A percentile compares a stretch with the other conserved stretches of the same genome.
phyloP scores from a whole-genome alignment of 2,113 vertebrate genomes.

The Lonchura striata region DNA sequence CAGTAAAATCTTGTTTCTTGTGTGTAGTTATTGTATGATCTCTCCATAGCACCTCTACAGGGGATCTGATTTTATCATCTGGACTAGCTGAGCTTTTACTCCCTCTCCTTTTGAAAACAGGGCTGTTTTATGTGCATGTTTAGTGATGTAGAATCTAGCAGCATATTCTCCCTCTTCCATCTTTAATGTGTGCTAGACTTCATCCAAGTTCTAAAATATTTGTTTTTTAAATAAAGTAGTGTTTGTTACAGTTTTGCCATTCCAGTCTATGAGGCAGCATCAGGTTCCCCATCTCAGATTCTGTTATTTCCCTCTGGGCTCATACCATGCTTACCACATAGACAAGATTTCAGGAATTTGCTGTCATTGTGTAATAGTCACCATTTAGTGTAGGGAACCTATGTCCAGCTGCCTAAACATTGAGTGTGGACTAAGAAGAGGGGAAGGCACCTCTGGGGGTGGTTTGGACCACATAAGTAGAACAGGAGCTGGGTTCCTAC shows the following conservation, averaged over 20 bases:
- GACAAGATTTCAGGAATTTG: not conserved
- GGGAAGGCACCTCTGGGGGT: conserved; percentile 18
- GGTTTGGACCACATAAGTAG: conserved; percentile 58
- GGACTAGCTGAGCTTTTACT: not conserved
- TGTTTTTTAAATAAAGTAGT: not conserved
- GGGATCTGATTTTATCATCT: not conserved
- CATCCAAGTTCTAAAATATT: not conserved
- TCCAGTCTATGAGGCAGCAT: not conserved
- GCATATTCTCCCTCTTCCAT: not conserved
- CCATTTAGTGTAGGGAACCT: not conserved
- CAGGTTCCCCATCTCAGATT: not conserved
- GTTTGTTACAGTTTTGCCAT: not conserved
- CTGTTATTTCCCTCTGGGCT: not conserved
- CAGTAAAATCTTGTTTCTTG: not conserved
- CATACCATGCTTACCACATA: not conserved
- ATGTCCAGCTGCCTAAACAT: not conserved
- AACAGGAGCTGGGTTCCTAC: conserved; percentile 43
- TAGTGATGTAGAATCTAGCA: not conserved
- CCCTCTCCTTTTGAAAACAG: not conserved
- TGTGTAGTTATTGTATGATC: not conserved
- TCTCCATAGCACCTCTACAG: not conserved
- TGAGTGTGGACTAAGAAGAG: not conserved
- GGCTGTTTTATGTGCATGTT: not conserved
- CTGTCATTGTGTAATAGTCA: conserved; percentile 7
- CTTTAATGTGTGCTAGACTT: not conserved